phyloP scores from a whole-genome alignment of 2,888 invertebrate genomes.

The Didymodactylos carnosus region DNA sequence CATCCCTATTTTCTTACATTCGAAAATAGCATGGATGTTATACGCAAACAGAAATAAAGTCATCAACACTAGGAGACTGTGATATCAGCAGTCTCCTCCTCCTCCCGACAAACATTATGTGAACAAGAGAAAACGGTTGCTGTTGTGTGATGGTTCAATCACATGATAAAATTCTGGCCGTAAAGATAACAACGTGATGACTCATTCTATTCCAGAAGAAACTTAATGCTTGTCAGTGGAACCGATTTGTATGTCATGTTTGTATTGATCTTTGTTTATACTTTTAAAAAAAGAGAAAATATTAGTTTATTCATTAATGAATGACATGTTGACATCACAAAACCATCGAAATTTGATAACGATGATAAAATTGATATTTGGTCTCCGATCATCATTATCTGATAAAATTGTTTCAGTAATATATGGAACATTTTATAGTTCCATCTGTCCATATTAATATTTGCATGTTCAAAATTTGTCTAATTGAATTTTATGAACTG shows the following conservation, averaged over 20 bases:
- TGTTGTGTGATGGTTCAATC: background rate
- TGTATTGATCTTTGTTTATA: background rate
- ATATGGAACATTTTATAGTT: too few species aligned
- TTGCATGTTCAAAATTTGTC: too few species aligned
- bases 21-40: too few species aligned
- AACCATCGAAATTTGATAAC: background rate
- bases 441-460: too few species aligned
- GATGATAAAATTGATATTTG: background rate
- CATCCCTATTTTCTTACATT: conserved; percentile 20
- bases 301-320: background rate
- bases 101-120: too few species aligned
- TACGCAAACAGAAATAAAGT: too few species aligned
- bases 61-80: too few species aligned
- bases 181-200: background rate
- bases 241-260: background rate
- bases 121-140: too few species aligned
- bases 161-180: background rate
- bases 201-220: background rate
- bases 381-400: background rate
- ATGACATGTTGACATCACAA: background rate
- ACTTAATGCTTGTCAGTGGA: background rate
- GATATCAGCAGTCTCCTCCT: too few species aligned
- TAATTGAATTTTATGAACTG: too few species aligned
- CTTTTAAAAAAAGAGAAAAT: background rate
- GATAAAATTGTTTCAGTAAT: too few species aligned